phyloP scores from a whole-genome alignment of 2,113 vertebrate species.

The Podarcis raffonei region DNA sequence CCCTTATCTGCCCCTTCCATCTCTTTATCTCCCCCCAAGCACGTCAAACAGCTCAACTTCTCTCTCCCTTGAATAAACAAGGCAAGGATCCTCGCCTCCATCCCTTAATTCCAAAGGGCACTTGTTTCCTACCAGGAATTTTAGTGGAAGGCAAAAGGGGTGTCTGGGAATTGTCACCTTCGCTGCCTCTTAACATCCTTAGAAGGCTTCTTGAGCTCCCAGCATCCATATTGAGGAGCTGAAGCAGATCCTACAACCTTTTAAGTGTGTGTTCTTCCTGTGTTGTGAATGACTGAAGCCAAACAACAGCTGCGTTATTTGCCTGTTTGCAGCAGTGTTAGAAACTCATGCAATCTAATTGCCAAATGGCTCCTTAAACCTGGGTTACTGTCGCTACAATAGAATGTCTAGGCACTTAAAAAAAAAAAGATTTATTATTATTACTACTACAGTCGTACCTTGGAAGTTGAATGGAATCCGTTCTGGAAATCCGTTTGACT shows the following conservation, averaged over 20 bases:
- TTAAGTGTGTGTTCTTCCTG: neutral
- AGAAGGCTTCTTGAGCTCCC: neutral
- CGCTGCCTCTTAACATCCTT: too few species aligned
- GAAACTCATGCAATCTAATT: too few species aligned
- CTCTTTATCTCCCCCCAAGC: constrained; percentile 7
- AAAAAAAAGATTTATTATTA: too few species aligned
- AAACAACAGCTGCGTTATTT: neutral
- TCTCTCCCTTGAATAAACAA: constrained; percentile 5
- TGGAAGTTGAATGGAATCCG: too few species aligned
- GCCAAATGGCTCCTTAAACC: too few species aligned
- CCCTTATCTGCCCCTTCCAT: neutral
- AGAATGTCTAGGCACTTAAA: too few species aligned
- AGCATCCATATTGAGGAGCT: neutral
- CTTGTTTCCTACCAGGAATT: neutral
- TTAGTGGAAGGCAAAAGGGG: neutral
- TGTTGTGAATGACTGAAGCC: neutral
- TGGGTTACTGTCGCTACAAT: too few species aligned
- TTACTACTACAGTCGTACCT: too few species aligned
- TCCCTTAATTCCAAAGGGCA: constrained; percentile 8
- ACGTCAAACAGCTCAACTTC: constrained; percentile 6
- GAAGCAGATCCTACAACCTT: neutral
- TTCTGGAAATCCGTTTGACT: too few species aligned
- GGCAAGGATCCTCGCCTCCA: neutral
- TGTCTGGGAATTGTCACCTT: neutral
- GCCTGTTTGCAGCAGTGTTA: neutral